A percentile compares a stretch with the other conserved stretches of the same genome.
These are phyloP conservation scores for Cettia cetti DNA, from an alignment of 2,113 vertebrate species.

Conservation along the genomic window DNA sequence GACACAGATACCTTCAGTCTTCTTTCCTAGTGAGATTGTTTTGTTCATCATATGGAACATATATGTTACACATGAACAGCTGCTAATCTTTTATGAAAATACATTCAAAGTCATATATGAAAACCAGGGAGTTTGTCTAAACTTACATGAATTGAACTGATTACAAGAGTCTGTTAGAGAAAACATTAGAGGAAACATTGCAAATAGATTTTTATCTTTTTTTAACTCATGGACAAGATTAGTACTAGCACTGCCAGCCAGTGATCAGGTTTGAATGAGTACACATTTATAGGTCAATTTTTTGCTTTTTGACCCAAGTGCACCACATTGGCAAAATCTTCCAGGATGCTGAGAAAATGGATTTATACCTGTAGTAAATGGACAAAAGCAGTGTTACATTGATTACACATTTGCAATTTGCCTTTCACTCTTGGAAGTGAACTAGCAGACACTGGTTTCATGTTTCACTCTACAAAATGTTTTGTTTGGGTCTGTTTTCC, in stretches of 20 bases:
- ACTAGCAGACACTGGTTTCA: not conserved
- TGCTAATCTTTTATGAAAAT: not conserved
- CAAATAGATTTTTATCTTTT: not conserved
- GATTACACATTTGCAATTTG: not conserved
- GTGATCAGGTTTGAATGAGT: not conserved
- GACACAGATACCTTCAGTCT: not conserved
- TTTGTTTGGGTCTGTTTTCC: slow-evolving; percentile 52
- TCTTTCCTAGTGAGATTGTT: not conserved
- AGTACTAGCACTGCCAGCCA: not conserved
- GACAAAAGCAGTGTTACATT: not conserved
- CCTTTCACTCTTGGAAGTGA: not conserved
- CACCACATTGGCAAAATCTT: not conserved
- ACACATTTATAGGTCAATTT: not conserved
- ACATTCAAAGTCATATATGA: not conserved
- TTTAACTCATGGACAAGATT: not conserved
- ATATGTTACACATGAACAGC: not conserved
- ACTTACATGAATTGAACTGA: not conserved
- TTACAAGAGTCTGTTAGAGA: not conserved
- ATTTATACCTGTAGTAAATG: slow-evolving; percentile 14
- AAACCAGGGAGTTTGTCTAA: not conserved
- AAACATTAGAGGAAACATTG: not conserved
- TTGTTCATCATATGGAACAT: not conserved
- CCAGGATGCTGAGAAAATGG: not conserved
- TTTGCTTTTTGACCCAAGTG: not conserved
- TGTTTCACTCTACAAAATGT: not conserved